Evolutionary conservation across 2,888 invertebrate species (phyloP), one percentile per base, ranked within the genome.

Genomic region (Cybosia mesomella): DNA sequence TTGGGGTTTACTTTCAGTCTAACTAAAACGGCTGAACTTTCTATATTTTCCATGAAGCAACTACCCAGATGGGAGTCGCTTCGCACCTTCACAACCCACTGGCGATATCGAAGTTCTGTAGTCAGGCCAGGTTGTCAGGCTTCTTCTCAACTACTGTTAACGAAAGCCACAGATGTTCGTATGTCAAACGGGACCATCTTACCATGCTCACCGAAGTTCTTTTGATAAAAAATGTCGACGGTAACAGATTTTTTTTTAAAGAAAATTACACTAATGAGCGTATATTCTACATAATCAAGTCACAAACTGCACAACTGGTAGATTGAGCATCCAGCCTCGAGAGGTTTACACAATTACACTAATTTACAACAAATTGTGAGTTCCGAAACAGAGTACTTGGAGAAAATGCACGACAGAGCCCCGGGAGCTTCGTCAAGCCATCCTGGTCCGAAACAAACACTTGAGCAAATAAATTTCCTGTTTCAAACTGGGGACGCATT

Each of bases 301-400:
- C 69, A 59, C 32, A 61, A 66, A 70, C 62, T 67, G 43, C 57
- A 57, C 57, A 64, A 71, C 53, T 66, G 57, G 22, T 18, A 13
- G 68, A 65, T 69, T 24, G 70, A 79, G 61, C 74, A 72, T 43
- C 66, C 55, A 34, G n/a, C 59, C 66, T 39, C 49, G 9, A 55
- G 67, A 58, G 67, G 13, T 64, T 58, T 68, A 32, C 63, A 77
- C 69, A 80, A 77, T 80, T 74, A 74, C 62, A 68, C 78, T 75
- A 77, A 80, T 77, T 80, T 67, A 63, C 70, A 74, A 61, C 72
- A 68, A 80, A 77, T 75, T 80, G 70, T 49, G 67, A 69, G 71
- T 60, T 64, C 62, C 62, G 57, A 66, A 36, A 36, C 62, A 53
- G 43, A 71, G 71, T 80, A 72, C 36, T 76, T 76, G 63, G 72